Percentiles rank a stretch among this genome's conserved stretches.
Conservation (phyloP, 1,140 invertebrate species). For the Drosophila mauritiana region DNA sequence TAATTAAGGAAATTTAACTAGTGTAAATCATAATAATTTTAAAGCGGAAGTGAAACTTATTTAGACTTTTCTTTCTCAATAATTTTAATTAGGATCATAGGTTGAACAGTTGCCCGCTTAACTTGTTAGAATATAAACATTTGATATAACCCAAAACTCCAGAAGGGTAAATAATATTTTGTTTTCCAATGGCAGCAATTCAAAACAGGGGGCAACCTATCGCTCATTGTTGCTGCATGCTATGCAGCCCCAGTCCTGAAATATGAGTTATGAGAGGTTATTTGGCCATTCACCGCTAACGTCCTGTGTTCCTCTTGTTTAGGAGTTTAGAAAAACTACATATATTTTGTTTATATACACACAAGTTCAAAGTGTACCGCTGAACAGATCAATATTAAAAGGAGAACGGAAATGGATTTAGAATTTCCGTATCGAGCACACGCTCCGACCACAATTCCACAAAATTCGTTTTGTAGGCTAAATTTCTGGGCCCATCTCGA, state of each 20-base stretch:
- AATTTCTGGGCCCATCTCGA: constrained; percentile 11
- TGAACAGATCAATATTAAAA: constrained; percentile 38
- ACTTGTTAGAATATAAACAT: too few species aligned
- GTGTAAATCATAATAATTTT: too few species aligned
- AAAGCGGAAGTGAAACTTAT: too few species aligned
- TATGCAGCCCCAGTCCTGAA: constrained; percentile 14
- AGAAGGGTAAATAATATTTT: constrained; percentile 26
- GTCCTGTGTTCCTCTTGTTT: constrained; percentile 23
- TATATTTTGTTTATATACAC: constrained; percentile 55
- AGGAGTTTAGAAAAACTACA: constrained; percentile 68
- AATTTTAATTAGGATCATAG: too few species aligned
- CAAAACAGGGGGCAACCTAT: constrained; percentile 17
- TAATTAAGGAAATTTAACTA: too few species aligned
- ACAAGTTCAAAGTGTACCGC: constrained; percentile 32
- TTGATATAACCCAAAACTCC: not conserved
- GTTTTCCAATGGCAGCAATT: constrained; percentile 20
- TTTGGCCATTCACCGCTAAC: constrained; percentile 28
- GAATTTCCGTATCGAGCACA: constrained; percentile 64
- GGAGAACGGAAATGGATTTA: constrained; percentile 69
- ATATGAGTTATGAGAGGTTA: constrained; percentile 68
- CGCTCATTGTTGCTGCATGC: constrained; percentile 58
- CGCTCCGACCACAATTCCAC: constrained; percentile 23
- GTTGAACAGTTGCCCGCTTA: too few species aligned
- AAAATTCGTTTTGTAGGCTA: constrained; percentile 23
- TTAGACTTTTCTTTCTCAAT: too few species aligned